Evolutionary conservation across 1,140 invertebrate genomes (phyloP).

Genomic region (Camponotus vicinus): DNA sequence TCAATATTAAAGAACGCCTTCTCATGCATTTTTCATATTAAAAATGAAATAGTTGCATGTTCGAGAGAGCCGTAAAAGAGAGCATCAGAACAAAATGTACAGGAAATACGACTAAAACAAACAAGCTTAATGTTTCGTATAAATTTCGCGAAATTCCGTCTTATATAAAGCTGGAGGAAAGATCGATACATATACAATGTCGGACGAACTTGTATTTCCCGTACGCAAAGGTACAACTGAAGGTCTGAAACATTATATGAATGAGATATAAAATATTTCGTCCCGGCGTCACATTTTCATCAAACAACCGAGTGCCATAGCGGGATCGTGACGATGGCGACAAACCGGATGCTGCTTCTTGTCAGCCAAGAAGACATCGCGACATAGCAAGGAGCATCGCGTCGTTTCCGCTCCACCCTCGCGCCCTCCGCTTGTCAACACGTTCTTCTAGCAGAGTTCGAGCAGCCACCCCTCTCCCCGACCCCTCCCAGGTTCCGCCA

Average conservation of each 20-base stretch:
- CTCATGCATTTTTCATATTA: background rate
- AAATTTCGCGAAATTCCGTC: background rate
- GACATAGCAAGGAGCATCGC: conserved; percentile 47
- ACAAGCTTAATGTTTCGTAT: background rate
- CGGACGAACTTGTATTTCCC: background rate
- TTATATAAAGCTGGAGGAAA: background rate
- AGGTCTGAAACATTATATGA: background rate
- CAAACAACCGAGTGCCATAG: conserved; percentile 67
- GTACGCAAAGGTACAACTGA: background rate
- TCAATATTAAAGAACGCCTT: background rate
- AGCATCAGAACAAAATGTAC: background rate
- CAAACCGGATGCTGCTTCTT: conserved; percentile 56
- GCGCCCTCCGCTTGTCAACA: conserved; percentile 71
- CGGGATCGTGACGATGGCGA: conserved; percentile 26
- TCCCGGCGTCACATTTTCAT: conserved; percentile 22
- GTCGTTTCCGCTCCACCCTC: conserved; percentile 29
- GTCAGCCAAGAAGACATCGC: conserved; percentile 57
- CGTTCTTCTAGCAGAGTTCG: conserved; percentile 63
- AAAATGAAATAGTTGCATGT: background rate
- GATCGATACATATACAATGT: background rate
- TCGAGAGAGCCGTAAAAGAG: background rate
- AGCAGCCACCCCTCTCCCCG: background rate
- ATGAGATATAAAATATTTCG: conserved; percentile 34
- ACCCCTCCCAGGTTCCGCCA: conserved; percentile 30
- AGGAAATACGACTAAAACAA: background rate